These are phyloP conservation scores for Sycophaga agraensis DNA, from an alignment of 1,140 invertebrate genomes.

Conservation along the genomic window DNA sequence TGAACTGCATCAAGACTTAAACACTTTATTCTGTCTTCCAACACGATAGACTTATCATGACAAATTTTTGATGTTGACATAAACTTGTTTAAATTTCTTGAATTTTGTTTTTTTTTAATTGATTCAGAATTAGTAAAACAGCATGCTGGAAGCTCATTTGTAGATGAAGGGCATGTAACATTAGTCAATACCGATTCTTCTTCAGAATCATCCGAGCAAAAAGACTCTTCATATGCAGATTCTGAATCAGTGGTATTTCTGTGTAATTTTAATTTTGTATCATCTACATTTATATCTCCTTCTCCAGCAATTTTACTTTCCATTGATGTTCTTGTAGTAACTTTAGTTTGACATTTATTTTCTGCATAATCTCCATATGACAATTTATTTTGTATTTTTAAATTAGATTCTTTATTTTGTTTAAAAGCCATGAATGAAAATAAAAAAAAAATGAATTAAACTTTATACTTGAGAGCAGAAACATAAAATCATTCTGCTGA, in stretches of 20 bases:
- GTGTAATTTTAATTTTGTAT: neutral
- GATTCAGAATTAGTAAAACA: neutral
- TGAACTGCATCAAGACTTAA: slow-evolving; percentile 13
- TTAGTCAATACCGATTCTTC: slow-evolving; percentile 37
- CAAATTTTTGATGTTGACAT: neutral
- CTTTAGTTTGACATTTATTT: neutral
- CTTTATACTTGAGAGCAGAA: neutral
- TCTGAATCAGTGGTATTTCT: slow-evolving; percentile 31
- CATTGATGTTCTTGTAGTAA: slow-evolving; percentile 5
- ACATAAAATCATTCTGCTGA: neutral
- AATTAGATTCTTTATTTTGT: neutral
- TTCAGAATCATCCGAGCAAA: slow-evolving; percentile 37
- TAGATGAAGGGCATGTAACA: slow-evolving; percentile 28
- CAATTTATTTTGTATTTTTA: slow-evolving; percentile 14
- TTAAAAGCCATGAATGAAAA: slow-evolving; percentile 16
- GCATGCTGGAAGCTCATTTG: slow-evolving; percentile 9
- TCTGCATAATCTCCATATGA: slow-evolving; percentile 8
- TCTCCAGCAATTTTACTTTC: slow-evolving; percentile 13
- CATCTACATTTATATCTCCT: slow-evolving; percentile 8
- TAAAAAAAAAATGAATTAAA: slow-evolving; percentile 6
- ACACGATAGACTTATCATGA: neutral
- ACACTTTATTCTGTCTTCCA: slow-evolving; percentile 17
- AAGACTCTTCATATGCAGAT: slow-evolving; percentile 41
- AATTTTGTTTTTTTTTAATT: neutral
- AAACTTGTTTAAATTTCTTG: neutral